A percentile compares a stretch with the other conserved stretches of the same genome.
These are phyloP conservation scores for Volucella zonaria DNA, from an alignment of 2,888 invertebrate genomes.

Conservation along the genomic window DNA sequence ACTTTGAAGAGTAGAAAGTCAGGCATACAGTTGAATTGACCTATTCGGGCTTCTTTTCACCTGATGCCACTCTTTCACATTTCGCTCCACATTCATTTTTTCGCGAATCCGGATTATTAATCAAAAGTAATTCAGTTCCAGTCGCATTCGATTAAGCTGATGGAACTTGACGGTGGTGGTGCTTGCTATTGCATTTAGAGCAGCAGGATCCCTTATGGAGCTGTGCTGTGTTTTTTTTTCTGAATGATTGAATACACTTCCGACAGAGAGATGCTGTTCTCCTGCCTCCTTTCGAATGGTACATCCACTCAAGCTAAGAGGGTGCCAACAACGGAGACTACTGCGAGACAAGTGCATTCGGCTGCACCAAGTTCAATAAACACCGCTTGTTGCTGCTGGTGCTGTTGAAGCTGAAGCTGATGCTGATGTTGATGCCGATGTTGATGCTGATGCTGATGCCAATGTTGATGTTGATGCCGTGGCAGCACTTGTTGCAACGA, in stretches of 20 bases:
- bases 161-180: slow-evolving; percentile 15
- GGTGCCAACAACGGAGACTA: slow-evolving; percentile 44
- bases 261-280: slow-evolving; percentile 51
- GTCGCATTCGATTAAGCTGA: slow-evolving; percentile 65
- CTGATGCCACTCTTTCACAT: slow-evolving; percentile 71
- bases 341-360: slow-evolving; percentile 65
- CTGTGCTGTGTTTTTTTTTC: slow-evolving; percentile 10
- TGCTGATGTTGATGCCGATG: neutral
- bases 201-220: slow-evolving; percentile 36
- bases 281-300: slow-evolving; percentile 46
- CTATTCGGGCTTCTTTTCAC: slow-evolving; percentile 60
- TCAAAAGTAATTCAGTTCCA: slow-evolving; percentile 71
- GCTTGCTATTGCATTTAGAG: slow-evolving; percentile 53
- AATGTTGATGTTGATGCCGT: neutral
- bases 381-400: slow-evolving; percentile 48
- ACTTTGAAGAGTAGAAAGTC: slow-evolving; percentile 73
- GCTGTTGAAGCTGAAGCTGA: too few species aligned
- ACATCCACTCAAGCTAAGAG: slow-evolving; percentile 32
- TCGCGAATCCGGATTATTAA: slow-evolving; percentile 67
- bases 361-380: slow-evolving; percentile 69
- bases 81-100: slow-evolving; percentile 63
- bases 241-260: slow-evolving; percentile 41
- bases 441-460: slow-evolving; percentile 1
- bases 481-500: slow-evolving; percentile 63
- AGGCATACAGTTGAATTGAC: slow-evolving; percentile 30